These are phyloP conservation scores for Hydriomena furcata DNA, from an alignment of 2,888 invertebrate genomes.

Conservation along the genomic window DNA sequence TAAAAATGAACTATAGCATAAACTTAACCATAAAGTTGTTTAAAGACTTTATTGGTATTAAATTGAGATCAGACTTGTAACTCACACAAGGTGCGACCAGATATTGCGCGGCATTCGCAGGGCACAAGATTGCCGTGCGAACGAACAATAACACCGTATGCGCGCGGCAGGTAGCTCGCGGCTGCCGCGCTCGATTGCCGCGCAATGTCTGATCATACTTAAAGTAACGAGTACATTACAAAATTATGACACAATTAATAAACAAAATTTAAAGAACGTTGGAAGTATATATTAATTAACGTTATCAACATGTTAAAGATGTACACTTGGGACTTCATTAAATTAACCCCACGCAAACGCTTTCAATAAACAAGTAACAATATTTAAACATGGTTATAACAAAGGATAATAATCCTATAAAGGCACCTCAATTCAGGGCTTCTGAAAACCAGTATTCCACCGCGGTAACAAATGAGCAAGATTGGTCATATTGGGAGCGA, in stretches of 20 bases:
- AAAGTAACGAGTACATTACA: too few species aligned
- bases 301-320: neutral
- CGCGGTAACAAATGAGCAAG: neutral
- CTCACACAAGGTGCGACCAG: too few species aligned
- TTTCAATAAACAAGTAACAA: constrained; percentile 20
- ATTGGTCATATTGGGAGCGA: too few species aligned
- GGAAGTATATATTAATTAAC: neutral
- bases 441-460: neutral
- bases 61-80: too few species aligned
- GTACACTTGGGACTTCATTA: constrained; percentile 12
- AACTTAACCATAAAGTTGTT: too few species aligned
- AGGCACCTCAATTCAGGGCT: constrained; percentile 10
- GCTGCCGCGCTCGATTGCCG: too few species aligned
- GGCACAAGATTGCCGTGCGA: too few species aligned
- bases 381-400: constrained; percentile 17
- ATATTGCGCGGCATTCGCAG: too few species aligned
- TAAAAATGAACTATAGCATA: neutral
- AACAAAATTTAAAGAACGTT: neutral
- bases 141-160: too few species aligned
- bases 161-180: too few species aligned
- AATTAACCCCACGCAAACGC: constrained; percentile 17
- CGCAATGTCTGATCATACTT: too few species aligned
- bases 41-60: too few species aligned
- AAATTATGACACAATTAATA: neutral
- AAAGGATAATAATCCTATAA: constrained; percentile 17